phyloP scores from a whole-genome alignment of 2,888 invertebrate species.

The Hirtodrosophila trivittata region DNA sequence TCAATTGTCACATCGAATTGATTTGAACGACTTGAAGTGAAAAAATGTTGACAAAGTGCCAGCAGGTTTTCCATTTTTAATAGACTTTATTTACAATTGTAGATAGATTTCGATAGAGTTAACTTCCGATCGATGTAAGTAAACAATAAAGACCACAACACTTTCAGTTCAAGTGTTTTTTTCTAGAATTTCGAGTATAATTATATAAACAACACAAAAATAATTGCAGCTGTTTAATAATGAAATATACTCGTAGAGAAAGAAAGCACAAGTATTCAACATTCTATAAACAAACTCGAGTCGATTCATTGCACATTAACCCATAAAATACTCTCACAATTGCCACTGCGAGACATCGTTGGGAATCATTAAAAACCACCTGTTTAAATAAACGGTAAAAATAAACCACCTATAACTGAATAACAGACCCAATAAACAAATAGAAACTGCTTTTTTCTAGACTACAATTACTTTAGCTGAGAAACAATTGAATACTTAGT shows the following conservation, averaged over 20 bases:
- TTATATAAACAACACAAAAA: too few relatives aligned
- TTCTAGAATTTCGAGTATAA: too few relatives aligned
- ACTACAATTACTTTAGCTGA: slow-evolving; percentile 12
- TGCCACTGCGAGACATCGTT: slow-evolving; percentile 11
- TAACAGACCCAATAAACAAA: slow-evolving; percentile 34
- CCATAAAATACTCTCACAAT: slow-evolving; percentile 37
- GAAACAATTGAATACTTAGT: too few relatives aligned
- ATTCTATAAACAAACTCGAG: slow-evolving; percentile 8
- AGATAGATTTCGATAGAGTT: not conserved
- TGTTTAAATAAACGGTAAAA: slow-evolving; percentile 54
- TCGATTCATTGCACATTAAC: slow-evolving; percentile 50
- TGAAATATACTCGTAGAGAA: not conserved
- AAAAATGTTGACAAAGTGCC: slow-evolving; percentile 22
- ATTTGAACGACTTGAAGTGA: slow-evolving; percentile 29
- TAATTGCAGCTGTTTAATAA: too few relatives aligned
- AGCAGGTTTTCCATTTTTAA: slow-evolving; percentile 1
- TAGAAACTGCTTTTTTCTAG: slow-evolving; percentile 16
- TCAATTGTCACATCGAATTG: slow-evolving; percentile 42
- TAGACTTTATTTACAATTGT: slow-evolving; percentile 2
- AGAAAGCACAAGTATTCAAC: not conserved
- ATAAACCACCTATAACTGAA: slow-evolving; percentile 42
- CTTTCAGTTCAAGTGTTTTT: too few relatives aligned
- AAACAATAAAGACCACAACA: too few relatives aligned
- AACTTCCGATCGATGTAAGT: too few relatives aligned
- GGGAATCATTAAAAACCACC: slow-evolving; percentile 46